Conservation (phyloP, 2,888 invertebrate genomes). For the Latheticus oryzae region DNA sequence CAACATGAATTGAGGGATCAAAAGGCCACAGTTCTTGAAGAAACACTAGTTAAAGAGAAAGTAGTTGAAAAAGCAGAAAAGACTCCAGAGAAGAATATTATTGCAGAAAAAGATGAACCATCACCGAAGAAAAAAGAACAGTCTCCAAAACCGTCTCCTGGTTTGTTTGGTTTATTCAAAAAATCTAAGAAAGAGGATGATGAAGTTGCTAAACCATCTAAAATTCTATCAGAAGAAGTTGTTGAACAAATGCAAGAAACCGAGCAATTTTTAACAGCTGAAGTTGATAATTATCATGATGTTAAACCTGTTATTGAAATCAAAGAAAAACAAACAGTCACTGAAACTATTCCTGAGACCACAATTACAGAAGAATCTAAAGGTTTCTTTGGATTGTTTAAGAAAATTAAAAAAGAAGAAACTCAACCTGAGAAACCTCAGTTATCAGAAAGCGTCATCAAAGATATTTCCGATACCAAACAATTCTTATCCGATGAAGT, state of each 20-base stretch:
- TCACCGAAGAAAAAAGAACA: slow-evolving; percentile 22
- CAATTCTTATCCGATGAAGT: slow-evolving; percentile 48
- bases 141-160: slow-evolving; percentile 19
- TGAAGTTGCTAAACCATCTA: background rate
- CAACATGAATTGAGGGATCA: no score
- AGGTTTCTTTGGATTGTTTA: slow-evolving; percentile 47
- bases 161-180: slow-evolving; percentile 26
- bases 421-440: slow-evolving; percentile 5
- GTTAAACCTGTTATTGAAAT: slow-evolving; percentile 14
- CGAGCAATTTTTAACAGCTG: slow-evolving; percentile 34
- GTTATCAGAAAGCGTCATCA: slow-evolving; percentile 21
- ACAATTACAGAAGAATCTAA: no score
- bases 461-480: slow-evolving; percentile 44
- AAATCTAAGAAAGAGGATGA: slow-evolving; percentile 30
- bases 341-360: no score
- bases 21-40: slow-evolving; percentile 39
- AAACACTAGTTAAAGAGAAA: background rate
- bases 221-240: slow-evolving; percentile 14
- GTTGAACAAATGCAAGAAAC: slow-evolving; percentile 30
- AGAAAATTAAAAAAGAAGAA: slow-evolving; percentile 51
- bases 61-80: background rate
- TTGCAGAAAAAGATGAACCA: slow-evolving; percentile 39
- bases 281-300: slow-evolving; percentile 30
- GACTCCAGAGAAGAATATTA: background rate
- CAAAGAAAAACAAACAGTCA: slow-evolving; percentile 11